Evolutionary conservation across 2,888 invertebrate genomes (phyloP).

Genomic region (Anagyrus pseudococci): DNA sequence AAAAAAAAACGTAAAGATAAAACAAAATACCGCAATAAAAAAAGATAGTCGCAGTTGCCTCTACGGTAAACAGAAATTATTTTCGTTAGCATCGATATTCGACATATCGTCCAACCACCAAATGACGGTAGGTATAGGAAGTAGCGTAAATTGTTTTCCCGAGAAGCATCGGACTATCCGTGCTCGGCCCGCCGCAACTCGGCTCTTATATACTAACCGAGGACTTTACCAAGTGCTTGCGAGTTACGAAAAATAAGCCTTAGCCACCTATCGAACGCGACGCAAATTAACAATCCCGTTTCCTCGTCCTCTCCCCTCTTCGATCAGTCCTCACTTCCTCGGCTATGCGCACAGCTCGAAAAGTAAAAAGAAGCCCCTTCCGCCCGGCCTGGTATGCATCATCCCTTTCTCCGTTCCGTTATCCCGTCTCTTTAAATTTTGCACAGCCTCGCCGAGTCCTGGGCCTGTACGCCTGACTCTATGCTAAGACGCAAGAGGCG

Average conservation of each 20-base stretch:
- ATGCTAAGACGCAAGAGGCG: too few relatives aligned
- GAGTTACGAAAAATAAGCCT: slow-evolving; percentile 8
- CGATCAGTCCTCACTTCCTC: neutral
- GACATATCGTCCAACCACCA: neutral
- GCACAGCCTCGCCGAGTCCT: too few relatives aligned
- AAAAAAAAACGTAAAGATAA: too few relatives aligned
- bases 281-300: neutral
- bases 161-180: slow-evolving; percentile 37
- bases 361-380: too few relatives aligned
- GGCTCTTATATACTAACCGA: slow-evolving; percentile 26
- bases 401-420: too few relatives aligned
- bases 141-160: slow-evolving; percentile 32
- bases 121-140: neutral
- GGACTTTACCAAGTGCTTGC: slow-evolving; percentile 15
- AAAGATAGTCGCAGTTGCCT: slow-evolving; percentile 34
- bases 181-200: neutral
- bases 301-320: neutral
- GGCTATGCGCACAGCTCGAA: too few relatives aligned
- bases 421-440: too few relatives aligned
- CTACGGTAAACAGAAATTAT: slow-evolving; percentile 37
- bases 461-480: too few relatives aligned
- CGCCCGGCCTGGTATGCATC: too few relatives aligned
- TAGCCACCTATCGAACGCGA: slow-evolving; percentile 30
- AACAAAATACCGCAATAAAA: slow-evolving; percentile 3
- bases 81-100: slow-evolving; percentile 31